Conservation (phyloP, 2,113 vertebrate species). For the Tachuris rubrigastra region DNA sequence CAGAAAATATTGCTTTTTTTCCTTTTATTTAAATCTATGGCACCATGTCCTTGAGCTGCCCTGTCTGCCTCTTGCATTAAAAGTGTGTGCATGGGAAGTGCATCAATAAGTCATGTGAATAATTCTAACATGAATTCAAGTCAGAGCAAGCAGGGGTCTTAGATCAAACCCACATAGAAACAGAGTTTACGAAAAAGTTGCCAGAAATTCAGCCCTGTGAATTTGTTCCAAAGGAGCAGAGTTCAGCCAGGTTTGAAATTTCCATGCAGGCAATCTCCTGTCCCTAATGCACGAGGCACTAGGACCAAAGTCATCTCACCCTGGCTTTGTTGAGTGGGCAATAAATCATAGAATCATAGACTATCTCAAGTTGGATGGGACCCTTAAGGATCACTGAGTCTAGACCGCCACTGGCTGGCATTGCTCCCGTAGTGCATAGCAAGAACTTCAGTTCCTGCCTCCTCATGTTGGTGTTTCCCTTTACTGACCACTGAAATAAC, state of each 20-base stretch:
- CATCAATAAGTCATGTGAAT: background rate
- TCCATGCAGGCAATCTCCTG: background rate
- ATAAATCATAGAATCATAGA: background rate
- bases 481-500: background rate
- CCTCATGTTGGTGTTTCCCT: background rate
- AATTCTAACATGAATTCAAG: background rate
- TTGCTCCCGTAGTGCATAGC: background rate
- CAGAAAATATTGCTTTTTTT: background rate
- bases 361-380: background rate
- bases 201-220: constrained; percentile 21
- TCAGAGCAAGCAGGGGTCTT: background rate
- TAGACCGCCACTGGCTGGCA: background rate
- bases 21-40: background rate
- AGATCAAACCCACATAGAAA: background rate
- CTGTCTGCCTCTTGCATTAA: background rate
- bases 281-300: background rate
- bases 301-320: background rate
- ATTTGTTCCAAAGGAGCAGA: background rate
- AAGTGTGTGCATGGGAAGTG: background rate
- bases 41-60: background rate
- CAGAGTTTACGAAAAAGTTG: background rate
- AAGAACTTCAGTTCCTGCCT: background rate
- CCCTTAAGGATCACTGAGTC: background rate
- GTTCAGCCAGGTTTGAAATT: constrained; percentile 14
- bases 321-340: background rate